Evolutionary conservation across 92 coral and sea anemone genomes (phyloP).

Genomic region (Parazoanthus darwini): DNA sequence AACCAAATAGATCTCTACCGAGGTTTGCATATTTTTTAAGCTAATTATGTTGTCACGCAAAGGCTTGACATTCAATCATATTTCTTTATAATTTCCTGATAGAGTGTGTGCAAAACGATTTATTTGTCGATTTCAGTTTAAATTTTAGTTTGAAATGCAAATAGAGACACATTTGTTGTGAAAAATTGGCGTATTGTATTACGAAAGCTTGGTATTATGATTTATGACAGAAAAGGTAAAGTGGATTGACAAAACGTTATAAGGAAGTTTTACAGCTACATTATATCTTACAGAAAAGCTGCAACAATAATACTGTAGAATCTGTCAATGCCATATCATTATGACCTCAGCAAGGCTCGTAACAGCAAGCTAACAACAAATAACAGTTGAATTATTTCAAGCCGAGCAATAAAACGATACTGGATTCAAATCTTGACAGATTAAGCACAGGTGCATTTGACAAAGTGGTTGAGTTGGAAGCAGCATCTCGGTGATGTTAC

Average conservation of each 20-base stretch:
- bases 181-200: neutral
- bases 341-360: neutral
- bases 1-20: neutral
- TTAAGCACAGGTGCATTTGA: neutral
- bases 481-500: too few species aligned
- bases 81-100: neutral
- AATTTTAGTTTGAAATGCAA: neutral
- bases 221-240: neutral
- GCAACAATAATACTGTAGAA: too few species aligned
- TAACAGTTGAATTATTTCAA: neutral
- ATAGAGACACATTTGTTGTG: neutral
- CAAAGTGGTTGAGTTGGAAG: neutral
- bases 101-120: neutral
- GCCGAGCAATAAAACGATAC: neutral
- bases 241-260: neutral
- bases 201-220: neutral
- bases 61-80: neutral
- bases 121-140: neutral
- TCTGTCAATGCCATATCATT: neutral
- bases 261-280: neutral
- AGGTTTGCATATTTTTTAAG: neutral
- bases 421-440: neutral
- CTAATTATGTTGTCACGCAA: neutral
- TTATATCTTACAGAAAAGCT: too few species aligned
- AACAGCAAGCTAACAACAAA: neutral